These are phyloP conservation scores for Onychomys arenicola DNA, from an alignment of 2,797 vertebrate species.

Conservation along the genomic window DNA sequence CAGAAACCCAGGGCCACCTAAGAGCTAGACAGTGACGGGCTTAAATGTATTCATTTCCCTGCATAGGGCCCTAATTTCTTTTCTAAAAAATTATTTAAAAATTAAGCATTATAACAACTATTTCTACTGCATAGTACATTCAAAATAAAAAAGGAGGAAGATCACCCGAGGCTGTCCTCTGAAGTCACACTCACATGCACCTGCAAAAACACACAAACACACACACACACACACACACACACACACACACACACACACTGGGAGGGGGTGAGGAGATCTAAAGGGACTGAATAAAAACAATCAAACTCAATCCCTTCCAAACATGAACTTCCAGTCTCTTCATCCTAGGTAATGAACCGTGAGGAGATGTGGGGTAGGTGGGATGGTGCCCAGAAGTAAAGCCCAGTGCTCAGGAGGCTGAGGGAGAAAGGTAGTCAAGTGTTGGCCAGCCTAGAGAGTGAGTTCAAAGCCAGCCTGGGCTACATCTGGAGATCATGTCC, in stretches of 20 bases:
- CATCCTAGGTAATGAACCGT: not conserved
- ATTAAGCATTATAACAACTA: not conserved
- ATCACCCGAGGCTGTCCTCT: not conserved
- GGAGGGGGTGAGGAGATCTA: no score
- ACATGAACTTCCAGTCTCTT: not conserved
- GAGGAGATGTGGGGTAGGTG: not conserved
- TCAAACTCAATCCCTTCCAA: not conserved
- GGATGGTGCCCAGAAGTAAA: not conserved
- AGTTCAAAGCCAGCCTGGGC: not conserved
- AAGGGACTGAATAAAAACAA: not conserved
- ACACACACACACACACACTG: no score
- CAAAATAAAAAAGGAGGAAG: not conserved
- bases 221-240: no score
- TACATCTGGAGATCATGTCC: not conserved
- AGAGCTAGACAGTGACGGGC: not conserved
- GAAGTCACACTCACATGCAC: not conserved
- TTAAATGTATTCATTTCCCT: slow-evolving; percentile 28
- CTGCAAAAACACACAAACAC: not conserved
- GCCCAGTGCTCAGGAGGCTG: no score
- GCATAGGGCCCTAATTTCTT: not conserved
- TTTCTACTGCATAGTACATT: not conserved
- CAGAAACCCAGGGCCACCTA: not conserved
- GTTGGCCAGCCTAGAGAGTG: not conserved
- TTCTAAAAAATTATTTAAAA: slow-evolving; percentile 54
- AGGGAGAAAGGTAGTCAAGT: no score